Conservation (phyloP, 2,888 invertebrate genomes). For the Siphlonurus alternatus region DNA sequence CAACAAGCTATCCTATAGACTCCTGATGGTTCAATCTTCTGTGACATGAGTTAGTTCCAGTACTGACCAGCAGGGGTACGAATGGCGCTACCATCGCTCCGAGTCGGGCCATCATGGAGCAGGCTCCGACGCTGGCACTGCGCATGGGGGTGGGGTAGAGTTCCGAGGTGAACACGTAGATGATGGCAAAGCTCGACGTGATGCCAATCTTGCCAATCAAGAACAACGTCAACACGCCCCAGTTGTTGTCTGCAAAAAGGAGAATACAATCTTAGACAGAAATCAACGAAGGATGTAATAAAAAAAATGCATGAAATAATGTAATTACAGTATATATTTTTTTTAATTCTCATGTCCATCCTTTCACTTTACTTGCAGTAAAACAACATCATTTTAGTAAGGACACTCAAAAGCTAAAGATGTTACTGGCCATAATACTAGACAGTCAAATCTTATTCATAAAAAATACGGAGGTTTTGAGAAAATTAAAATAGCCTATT, state of each 20-base stretch:
- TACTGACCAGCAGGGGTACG: constrained; percentile 39
- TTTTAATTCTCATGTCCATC: not conserved
- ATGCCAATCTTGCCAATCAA: constrained; percentile 44
- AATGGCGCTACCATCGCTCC: constrained; percentile 45
- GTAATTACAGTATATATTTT: not conserved
- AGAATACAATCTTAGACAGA: constrained; percentile 3
- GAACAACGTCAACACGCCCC: constrained; percentile 37
- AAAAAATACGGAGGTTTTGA: too few species aligned
- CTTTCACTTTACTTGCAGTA: too few species aligned
- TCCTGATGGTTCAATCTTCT: too few species aligned
- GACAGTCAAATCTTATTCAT: too few species aligned
- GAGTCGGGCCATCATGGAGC: constrained; percentile 38
- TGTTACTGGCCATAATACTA: too few species aligned
- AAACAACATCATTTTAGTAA: too few species aligned
- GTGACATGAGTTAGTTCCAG: too few species aligned
- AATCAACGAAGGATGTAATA: not conserved
- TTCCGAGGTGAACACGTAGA: constrained; percentile 44
- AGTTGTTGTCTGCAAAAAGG: constrained; percentile 27
- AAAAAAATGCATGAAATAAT: not conserved
- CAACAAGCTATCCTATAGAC: too few species aligned
- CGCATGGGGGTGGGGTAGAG: constrained; percentile 34
- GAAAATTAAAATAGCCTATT: too few species aligned
- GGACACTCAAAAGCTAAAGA: too few species aligned
- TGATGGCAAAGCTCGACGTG: constrained; percentile 42
- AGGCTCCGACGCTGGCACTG: constrained; percentile 40